Conservation (phyloP, 1,140 invertebrate genomes). For the Streblospio benedicti region DNA sequence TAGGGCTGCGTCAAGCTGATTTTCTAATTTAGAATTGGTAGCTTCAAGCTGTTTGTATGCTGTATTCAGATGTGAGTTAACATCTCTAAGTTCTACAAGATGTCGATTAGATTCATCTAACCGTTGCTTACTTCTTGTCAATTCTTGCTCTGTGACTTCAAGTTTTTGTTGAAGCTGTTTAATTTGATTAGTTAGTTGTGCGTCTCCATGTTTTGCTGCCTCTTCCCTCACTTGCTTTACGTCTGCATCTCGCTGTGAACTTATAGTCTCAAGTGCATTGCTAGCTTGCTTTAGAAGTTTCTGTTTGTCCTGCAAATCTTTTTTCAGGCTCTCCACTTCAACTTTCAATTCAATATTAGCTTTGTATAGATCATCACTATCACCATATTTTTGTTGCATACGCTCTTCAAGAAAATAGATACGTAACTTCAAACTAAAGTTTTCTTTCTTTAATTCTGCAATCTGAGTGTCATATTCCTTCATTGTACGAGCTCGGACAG, state of each 20-base stretch:
- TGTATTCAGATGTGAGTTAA: too few species aligned
- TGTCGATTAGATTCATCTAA: background rate
- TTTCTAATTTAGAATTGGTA: background rate
- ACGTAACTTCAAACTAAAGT: conserved; percentile 80
- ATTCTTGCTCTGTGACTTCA: background rate
- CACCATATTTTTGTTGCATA: conserved; percentile 56
- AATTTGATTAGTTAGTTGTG: conserved; percentile 12
- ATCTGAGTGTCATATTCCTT: conserved; percentile 85
- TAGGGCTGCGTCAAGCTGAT: background rate
- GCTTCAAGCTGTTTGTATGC: background rate
- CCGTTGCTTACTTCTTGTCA: too few species aligned
- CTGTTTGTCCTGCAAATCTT: conserved; percentile 71
- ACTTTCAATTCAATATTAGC: conserved; percentile 70
- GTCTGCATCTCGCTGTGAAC: conserved; percentile 25
- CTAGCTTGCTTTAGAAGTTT: conserved; percentile 68
- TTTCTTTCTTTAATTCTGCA: conserved; percentile 72
- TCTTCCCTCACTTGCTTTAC: conserved; percentile 13
- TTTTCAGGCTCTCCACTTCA: conserved; percentile 66
- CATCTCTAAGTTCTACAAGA: background rate
- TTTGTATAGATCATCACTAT: conserved; percentile 58
- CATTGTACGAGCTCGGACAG: conserved; percentile 60
- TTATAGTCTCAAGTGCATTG: conserved; percentile 33
- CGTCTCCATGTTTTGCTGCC: background rate
- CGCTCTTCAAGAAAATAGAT: conserved; percentile 85
- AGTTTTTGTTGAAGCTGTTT: background rate